These are phyloP conservation scores for Trissolcus basalis DNA, from an alignment of 1,140 invertebrate genomes.

Conservation along the genomic window DNA sequence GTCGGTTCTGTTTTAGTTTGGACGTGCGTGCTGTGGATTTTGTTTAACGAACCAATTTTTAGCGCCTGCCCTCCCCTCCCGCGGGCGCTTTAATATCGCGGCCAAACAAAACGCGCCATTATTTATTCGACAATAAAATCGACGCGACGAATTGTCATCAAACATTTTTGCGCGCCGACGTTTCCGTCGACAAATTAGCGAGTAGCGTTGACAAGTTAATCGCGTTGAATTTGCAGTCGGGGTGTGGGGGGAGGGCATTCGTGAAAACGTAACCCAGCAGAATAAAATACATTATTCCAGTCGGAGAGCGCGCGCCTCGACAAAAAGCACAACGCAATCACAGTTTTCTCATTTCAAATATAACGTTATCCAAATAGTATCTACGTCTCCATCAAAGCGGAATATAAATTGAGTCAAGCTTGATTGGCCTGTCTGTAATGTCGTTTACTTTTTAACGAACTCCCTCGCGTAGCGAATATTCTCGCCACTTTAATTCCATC, in stretches of 20 bases:
- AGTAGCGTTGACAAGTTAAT: neutral
- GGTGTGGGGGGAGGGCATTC: neutral
- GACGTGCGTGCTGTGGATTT: slow-evolving; percentile 17
- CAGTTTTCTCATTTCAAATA: slow-evolving; percentile 57
- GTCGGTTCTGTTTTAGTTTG: slow-evolving; percentile 29
- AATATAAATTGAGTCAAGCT: slow-evolving; percentile 57
- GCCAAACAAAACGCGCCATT: slow-evolving; percentile 23
- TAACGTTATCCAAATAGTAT: slow-evolving; percentile 58
- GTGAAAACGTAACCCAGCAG: slow-evolving; percentile 13
- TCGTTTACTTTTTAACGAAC: slow-evolving; percentile 60
- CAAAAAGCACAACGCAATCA: slow-evolving; percentile 50
- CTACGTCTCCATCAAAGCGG: slow-evolving; percentile 49
- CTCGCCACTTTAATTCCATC: slow-evolving; percentile 51
- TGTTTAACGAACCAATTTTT: slow-evolving; percentile 46
- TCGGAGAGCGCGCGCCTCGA: neutral
- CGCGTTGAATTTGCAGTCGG: neutral
- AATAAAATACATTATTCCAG: slow-evolving; percentile 35
- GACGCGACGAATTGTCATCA: slow-evolving; percentile 1
- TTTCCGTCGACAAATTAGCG: neutral
- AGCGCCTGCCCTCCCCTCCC: slow-evolving; percentile 1
- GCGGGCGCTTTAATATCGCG: slow-evolving; percentile 16
- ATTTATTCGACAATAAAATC: slow-evolving; percentile 39
- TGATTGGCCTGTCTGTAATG: slow-evolving; percentile 57
- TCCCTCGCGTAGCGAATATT: slow-evolving; percentile 46
- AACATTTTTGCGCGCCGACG: slow-evolving; percentile 5